Base-by-base conservation (phyloP, 2,113 vertebrate species). In the Pampusana beccarii region DNA sequence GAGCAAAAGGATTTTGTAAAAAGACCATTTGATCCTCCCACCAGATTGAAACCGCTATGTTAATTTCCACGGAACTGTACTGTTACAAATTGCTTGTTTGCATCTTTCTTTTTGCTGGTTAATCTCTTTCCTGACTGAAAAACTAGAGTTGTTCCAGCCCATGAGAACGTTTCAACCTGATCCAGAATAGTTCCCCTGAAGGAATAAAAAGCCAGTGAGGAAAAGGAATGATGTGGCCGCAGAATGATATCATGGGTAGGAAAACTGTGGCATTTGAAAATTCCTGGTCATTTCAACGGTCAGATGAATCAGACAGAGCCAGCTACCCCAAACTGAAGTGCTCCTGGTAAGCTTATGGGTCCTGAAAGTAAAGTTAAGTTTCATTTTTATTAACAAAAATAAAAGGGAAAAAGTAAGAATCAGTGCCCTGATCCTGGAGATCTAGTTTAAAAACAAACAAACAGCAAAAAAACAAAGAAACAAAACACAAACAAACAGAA, bases 1-100 rank as follows among this genome's bases (percentile, higher is more conserved):
- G 69, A 92, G 70, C 19, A 77, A 69, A 91, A 79, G 8, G 40
- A 36, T 85, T 61, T 69, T 88, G 60, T 80, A 72, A 70, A 94
- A 86, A 84, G 73, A 26, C 44, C 61, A 42, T 91, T 85, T 91
- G 69, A 92, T 86, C 86, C 28, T 94, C 64, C 90, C 84, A 57
- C 73, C 44, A 51, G 34, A 57, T 21, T 65, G 88, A 93, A 92
- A 90, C 73, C 40, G 9, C 73, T 73, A 5, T 5, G 23, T 60
- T 81, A 54, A 42, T 91, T 96, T 95, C 92, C 69, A 69, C 51
- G 29, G 38, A 90, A 56, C 56, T 50, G 21, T 23, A 16, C 26
- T 53, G 60, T 78, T 90, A 78, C 56, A 61, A 65, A 60, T 84
- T n/a, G 57, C n/a, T 84, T 86, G 34, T 42, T 86, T 78, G 56